Percentiles rank a stretch among this genome's conserved stretches.
phyloP scores from a whole-genome alignment of 2,888 invertebrate genomes.

The Cremastinae sp. region DNA sequence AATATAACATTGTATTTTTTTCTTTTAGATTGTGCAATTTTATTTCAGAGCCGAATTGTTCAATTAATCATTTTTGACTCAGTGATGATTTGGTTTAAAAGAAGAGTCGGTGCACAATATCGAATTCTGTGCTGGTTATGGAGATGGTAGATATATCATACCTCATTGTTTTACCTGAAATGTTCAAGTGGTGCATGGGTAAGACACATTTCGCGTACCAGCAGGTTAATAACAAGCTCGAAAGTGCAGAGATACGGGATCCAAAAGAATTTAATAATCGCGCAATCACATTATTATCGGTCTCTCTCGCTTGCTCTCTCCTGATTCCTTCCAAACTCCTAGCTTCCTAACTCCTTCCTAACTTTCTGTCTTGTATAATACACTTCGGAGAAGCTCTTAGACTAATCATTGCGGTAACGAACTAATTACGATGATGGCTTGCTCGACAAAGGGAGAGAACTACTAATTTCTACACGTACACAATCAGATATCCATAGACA shows the following conservation, averaged over 20 bases:
- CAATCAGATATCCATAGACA: slow-evolving; percentile 1
- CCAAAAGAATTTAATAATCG: slow-evolving; percentile 37
- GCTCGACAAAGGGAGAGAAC: slow-evolving; percentile 45
- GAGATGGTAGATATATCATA: too few relatives aligned
- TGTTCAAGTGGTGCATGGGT: too few relatives aligned
- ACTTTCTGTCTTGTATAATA: slow-evolving; percentile 9
- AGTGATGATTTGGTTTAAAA: too few relatives aligned
- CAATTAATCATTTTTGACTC: too few relatives aligned
- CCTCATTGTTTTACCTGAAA: too few relatives aligned
- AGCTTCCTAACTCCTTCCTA: not conserved
- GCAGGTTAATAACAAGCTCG: slow-evolving; percentile 47
- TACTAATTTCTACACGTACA: slow-evolving; percentile 14
- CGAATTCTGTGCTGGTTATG: too few relatives aligned
- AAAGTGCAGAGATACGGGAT: slow-evolving; percentile 37
- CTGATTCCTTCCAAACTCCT: not conserved
- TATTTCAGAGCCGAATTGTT: too few relatives aligned
- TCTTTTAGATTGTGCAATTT: too few relatives aligned
- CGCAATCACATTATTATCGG: not conserved
- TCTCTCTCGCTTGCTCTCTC: slow-evolving; percentile 21
- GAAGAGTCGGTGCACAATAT: too few relatives aligned
- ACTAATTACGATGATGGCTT: slow-evolving; percentile 66
- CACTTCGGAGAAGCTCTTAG: slow-evolving; percentile 30
- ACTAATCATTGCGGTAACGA: slow-evolving; percentile 64
- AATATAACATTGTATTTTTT: too few relatives aligned
- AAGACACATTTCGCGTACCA: slow-evolving; percentile 31